Conservation (phyloP, 1,140 invertebrate genomes). For the Dufourea novaeangliae region DNA sequence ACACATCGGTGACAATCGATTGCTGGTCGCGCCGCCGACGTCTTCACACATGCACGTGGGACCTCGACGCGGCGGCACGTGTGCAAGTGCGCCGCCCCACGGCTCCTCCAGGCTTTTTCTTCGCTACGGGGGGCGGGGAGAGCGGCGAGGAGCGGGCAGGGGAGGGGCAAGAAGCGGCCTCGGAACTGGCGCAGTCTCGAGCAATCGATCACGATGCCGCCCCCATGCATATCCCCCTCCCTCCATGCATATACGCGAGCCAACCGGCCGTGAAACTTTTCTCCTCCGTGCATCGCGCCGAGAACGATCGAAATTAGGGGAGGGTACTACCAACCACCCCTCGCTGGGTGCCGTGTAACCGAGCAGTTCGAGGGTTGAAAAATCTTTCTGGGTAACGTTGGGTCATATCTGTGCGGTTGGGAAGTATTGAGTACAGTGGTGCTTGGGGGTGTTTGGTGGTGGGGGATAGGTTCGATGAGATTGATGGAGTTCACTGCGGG, state of each 20-base stretch:
- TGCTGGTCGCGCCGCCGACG: conserved; percentile 7
- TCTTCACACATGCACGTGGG: conserved; percentile 42
- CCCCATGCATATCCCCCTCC: background rate
- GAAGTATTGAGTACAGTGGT: too few species aligned
- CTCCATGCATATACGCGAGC: background rate
- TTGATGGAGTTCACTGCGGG: too few species aligned
- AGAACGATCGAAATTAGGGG: background rate
- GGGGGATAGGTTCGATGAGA: too few species aligned
- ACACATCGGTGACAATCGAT: conserved; percentile 11
- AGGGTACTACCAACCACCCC: too few species aligned
- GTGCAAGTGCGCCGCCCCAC: conserved; percentile 11
- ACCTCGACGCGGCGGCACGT: conserved; percentile 13
- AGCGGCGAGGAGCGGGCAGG: too few species aligned
- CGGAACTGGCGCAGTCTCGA: conserved; percentile 42
- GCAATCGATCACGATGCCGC: conserved; percentile 22
- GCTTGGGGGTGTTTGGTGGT: too few species aligned
- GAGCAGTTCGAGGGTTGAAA: too few species aligned
- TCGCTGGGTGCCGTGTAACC: too few species aligned
- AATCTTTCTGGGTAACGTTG: too few species aligned
- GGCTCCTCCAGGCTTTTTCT: conserved; percentile 28
- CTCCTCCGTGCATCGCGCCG: background rate
- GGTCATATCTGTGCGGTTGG: too few species aligned
- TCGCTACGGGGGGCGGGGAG: conserved; percentile 35
- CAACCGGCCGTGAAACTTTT: conserved; percentile 2
- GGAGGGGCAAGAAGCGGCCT: conserved; percentile 49